Percentiles rank a stretch among this genome's conserved stretches.
These are phyloP conservation scores for Tyria jacobaeae DNA, from an alignment of 2,888 invertebrate genomes.

Conservation along the genomic window DNA sequence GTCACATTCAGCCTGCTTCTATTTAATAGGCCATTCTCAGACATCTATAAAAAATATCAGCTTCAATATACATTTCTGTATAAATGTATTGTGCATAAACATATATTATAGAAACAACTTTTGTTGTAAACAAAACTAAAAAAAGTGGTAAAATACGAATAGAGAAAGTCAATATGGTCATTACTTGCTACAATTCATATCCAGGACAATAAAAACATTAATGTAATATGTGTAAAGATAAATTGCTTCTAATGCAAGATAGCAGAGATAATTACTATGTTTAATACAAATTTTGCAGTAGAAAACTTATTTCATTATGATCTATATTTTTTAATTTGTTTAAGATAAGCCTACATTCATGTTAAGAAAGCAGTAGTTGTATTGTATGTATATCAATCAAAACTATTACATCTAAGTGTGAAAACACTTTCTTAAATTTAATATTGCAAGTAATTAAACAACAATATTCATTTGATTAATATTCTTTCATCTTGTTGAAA, in stretches of 20 bases:
- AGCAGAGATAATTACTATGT: background rate
- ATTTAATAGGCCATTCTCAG: background rate
- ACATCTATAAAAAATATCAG: too few species aligned
- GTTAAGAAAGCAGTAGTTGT: conserved; percentile 37
- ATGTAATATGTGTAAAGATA: too few species aligned
- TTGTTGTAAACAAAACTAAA: too few species aligned
- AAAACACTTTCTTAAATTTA: conserved; percentile 30
- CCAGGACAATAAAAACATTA: too few species aligned
- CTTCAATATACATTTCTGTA: too few species aligned
- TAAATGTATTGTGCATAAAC: too few species aligned
- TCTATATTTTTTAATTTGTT: conserved; percentile 35
- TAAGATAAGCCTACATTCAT: conserved; percentile 26
- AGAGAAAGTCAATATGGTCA: too few species aligned
- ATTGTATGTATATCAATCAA: conserved; percentile 38
- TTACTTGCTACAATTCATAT: too few species aligned
- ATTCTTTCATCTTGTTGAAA: conserved; percentile 13
- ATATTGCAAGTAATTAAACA: conserved; percentile 35
- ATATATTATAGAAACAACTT: too few species aligned
- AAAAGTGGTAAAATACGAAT: too few species aligned
- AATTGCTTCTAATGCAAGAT: background rate
- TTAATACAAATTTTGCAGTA: background rate
- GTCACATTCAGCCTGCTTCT: background rate
- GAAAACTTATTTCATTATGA: background rate
- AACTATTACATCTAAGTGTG: conserved; percentile 47
- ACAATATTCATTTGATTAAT: conserved; percentile 23